Evolutionary conservation across 2,113 vertebrate species (phyloP), one percentile per base, ranked within the genome.

Genomic region (Muntiacus reevesi): DNA sequence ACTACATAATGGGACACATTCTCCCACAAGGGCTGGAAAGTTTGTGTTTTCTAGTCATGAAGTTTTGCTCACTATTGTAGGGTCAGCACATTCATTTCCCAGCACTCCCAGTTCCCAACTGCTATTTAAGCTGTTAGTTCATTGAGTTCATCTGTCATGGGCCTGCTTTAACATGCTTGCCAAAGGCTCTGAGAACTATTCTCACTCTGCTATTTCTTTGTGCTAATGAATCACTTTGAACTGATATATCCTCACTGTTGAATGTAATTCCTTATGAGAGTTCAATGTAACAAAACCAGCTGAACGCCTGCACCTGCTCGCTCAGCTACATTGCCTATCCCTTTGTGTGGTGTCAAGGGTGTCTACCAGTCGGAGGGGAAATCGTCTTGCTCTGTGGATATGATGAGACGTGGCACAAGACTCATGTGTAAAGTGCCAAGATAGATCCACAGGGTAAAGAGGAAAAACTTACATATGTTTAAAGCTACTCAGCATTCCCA

Each of bases 31-130:
- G 76, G n/a, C 89, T 0, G 2, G 27, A 91, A 86, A 88, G 36
- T 97, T 98, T 98, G 92, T 91, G 87, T 98, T 99, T 98, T 98
- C 97, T 67, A 89, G 89, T 94, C 96, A 95, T 97, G 97, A 98
- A 98, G 86, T 60, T 97, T 98, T 94, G 92, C 87, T 88, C 54
- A 95, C 93, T 97, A 88, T 92, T 97, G 57, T 97, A 98, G 98
- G 98, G 93, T 98, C 98, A 98, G 92, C 82, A 83, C 94, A 98
- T 98, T 99, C 0, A 98, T 98, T 98, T 98, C 92, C 98, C 91
- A 92, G 47, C 85, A 74, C 17, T 97, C 52, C 30, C 25, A 30
- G 52, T 19, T 98, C 59, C 97, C 97, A 92, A 96, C 74, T 92
- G 96, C 81, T 98, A 60, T 98, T 99, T 98, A 98, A 98, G 92